Conservation (phyloP, 2,888 invertebrate species). For the Sminthurinus aureus region DNA sequence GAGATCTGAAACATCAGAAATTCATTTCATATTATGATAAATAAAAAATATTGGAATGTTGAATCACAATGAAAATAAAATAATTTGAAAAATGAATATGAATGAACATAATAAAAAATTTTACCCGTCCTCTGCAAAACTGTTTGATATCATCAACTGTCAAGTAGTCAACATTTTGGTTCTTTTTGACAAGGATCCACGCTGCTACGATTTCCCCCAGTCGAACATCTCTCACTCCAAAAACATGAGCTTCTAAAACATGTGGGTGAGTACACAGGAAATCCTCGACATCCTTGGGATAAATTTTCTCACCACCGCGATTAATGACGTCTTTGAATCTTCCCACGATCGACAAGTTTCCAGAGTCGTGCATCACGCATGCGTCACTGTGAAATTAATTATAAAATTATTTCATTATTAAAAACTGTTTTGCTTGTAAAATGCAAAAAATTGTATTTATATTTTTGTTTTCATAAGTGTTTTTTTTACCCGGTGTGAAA, state of each 20-base stretch:
- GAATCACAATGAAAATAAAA: no score
- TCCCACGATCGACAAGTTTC: slow-evolving; percentile 77
- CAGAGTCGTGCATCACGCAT: slow-evolving; percentile 72
- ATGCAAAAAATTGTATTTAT: no score
- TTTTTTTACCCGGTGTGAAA: slow-evolving; percentile 67
- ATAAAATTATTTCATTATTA: no score
- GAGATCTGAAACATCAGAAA: neutral
- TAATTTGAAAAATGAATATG: no score
- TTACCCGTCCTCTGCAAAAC: slow-evolving; percentile 71
- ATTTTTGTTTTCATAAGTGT: no score
- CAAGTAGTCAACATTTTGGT: slow-evolving; percentile 62
- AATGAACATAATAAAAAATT: no score
- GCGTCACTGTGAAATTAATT: no score
- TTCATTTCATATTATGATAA: no score
- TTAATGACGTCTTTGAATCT: slow-evolving; percentile 81
- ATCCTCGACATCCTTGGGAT: slow-evolving; percentile 80
- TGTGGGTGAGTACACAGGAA: slow-evolving; percentile 76
- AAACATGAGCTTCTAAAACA: slow-evolving; percentile 76
- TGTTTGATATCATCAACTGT: slow-evolving; percentile 69
- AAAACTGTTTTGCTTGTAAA: no score
- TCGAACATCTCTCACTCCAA: slow-evolving; percentile 65
- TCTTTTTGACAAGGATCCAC: slow-evolving; percentile 70
- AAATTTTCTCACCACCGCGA: slow-evolving; percentile 83
- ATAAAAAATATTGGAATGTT: no score
- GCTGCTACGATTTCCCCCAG: slow-evolving; percentile 63